Evolutionary conservation across 2,113 vertebrate species (phyloP).

Genomic region (Otolemur garnettii): DNA sequence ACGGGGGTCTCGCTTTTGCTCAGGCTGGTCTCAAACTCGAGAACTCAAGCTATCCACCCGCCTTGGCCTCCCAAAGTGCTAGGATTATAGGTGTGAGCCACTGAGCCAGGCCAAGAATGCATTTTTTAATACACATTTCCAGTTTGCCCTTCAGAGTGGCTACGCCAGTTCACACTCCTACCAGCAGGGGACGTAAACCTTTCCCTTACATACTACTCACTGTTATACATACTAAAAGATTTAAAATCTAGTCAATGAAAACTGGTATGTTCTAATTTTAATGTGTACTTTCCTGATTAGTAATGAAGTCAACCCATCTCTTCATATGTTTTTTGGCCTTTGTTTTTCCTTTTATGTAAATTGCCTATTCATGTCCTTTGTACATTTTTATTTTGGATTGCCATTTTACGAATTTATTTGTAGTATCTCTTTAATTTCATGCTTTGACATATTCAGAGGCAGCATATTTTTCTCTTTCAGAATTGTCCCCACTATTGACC

Average conservation of each 20-base stretch:
- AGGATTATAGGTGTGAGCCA: no score
- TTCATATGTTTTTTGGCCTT: not conserved
- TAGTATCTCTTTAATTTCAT: constrained; percentile 49
- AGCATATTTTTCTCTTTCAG: not conserved
- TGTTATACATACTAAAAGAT: not conserved
- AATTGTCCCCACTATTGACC: not conserved
- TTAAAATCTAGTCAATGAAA: not conserved
- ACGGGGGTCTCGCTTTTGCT: no score
- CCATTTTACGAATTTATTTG: not conserved
- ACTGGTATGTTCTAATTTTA: constrained; percentile 12
- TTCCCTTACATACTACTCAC: not conserved
- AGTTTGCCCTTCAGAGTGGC: no score
- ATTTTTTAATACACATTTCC: no score
- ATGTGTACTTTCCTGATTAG: not conserved
- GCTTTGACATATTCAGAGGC: not conserved
- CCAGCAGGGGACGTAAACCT: not conserved
- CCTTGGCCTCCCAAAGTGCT: no score
- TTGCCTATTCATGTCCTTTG: not conserved
- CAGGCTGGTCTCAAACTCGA: no score
- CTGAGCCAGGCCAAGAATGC: no score
- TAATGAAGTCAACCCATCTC: not conserved
- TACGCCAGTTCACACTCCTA: not conserved
- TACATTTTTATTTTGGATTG: constrained; percentile 12
- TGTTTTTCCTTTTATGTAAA: constrained; percentile 36
- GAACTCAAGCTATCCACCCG: no score